A percentile compares a stretch with the other conserved stretches of the same genome.
Evolutionary conservation across 2,113 vertebrate species (phyloP).

Genomic region (Tragelaphus imberbis): DNA sequence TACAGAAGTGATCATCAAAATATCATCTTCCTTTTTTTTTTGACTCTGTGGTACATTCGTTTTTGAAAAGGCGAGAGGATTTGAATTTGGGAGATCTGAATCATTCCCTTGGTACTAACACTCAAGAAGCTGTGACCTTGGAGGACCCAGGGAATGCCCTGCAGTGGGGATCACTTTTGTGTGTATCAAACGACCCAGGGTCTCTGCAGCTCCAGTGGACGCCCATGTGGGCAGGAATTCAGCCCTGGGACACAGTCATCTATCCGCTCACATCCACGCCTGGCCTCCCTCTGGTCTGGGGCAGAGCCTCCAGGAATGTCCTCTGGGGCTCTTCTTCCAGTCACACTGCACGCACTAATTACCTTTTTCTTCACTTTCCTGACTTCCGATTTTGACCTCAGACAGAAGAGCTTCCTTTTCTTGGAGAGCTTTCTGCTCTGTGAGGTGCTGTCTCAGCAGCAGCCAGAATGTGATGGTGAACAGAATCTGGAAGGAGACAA

Average conservation of each 20-base stretch:
- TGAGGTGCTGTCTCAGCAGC: constrained; percentile 94
- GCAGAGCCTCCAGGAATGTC: background rate
- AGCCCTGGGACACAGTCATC: rapidly evolving
- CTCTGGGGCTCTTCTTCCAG: background rate
- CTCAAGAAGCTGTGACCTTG: background rate
- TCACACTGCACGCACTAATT: background rate
- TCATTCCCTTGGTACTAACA: background rate
- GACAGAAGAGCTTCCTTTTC: constrained; percentile 86
- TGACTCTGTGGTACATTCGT: background rate
- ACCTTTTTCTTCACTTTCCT: constrained; percentile 89
- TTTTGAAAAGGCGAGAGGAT: background rate
- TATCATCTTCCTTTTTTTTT: background rate
- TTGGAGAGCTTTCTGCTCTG: constrained; percentile 87
- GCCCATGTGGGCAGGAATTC: rapidly evolving
- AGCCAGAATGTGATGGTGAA: constrained; percentile 97
- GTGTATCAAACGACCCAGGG: background rate
- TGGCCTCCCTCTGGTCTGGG: background rate
- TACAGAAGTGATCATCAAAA: background rate
- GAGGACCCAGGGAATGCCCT: background rate
- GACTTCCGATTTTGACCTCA: constrained; percentile 88
- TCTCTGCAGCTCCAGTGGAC: background rate
- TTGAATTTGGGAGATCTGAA: background rate
- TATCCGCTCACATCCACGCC: rapidly evolving
- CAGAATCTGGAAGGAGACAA: constrained; percentile 85
- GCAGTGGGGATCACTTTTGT: background rate